These are phyloP conservation scores for Artibeus lituratus DNA, from an alignment of 2,797 vertebrate species.

Conservation along the genomic window DNA sequence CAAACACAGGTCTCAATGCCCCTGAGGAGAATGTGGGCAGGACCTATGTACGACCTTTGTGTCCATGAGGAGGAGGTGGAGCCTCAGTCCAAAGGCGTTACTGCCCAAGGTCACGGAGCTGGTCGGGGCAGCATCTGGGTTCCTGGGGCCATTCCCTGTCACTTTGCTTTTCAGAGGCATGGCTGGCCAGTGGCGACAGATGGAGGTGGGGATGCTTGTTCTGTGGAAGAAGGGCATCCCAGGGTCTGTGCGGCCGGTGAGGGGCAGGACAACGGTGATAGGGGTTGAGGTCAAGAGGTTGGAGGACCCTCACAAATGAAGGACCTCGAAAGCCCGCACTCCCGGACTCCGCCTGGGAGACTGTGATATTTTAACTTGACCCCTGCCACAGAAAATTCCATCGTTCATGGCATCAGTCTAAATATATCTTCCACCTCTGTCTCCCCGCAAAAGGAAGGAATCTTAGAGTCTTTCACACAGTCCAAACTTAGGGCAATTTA, in stretches of 20 bases:
- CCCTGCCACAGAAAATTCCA: conserved; percentile 24
- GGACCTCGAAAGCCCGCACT: not conserved
- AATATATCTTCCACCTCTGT: not conserved
- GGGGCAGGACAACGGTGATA: not conserved
- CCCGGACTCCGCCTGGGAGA: not conserved
- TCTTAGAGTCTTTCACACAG: conserved; percentile 56
- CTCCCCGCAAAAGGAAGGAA: conserved; percentile 20
- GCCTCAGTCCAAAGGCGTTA: not conserved
- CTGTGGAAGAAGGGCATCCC: not conserved
- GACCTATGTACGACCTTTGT: too few species aligned
- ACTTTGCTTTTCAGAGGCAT: not conserved
- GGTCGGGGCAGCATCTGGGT: too few species aligned
- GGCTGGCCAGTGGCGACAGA: too few species aligned
- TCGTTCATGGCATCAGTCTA: conserved; percentile 34
- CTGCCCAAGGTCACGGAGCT: not conserved
- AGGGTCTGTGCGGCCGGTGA: rapidly evolving
- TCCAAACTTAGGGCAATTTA: conserved; percentile 55
- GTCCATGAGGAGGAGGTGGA: not conserved
- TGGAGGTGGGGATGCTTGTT: not conserved
- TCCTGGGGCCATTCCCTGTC: not conserved
- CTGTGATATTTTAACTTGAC: not conserved
- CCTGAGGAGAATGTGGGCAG: not conserved
- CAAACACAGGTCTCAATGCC: not conserved
- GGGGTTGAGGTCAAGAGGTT: not conserved
- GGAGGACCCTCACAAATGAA: not conserved